Percentiles rank a stretch among this genome's conserved stretches.
phyloP scores from a whole-genome alignment of 1,140 invertebrate genomes.

The Euwallacea fornicatus region DNA sequence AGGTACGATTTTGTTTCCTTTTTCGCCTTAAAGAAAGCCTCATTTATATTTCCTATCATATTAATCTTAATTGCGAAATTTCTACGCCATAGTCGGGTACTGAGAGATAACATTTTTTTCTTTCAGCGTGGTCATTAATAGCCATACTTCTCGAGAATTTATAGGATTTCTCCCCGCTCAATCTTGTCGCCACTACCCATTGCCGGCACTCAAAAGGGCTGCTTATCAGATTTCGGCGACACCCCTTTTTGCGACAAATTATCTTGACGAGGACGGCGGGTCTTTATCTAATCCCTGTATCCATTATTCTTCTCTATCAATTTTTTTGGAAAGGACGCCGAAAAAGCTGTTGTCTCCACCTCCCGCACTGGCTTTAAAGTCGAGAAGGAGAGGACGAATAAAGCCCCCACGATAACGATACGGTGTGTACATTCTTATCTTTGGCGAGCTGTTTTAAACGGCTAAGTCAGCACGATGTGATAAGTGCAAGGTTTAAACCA shows the following conservation, averaged over 20 bases:
- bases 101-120: too few species aligned
- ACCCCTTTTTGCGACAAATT: constrained; percentile 26
- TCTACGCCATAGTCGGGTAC: too few species aligned
- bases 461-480: constrained; percentile 13
- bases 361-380: constrained; percentile 14
- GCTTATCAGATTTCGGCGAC: constrained; percentile 15
- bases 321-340: constrained; percentile 5
- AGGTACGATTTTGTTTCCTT: too few species aligned
- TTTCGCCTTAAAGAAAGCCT: too few species aligned
- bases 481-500: too few species aligned
- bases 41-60: too few species aligned
- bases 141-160: constrained; percentile 1
- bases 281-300: constrained; percentile 15
- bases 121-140: too few species aligned
- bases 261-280: constrained; percentile 11
- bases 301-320: constrained; percentile 20
- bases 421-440: constrained; percentile 28
- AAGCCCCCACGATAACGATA: constrained; percentile 26
- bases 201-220: constrained; percentile 9
- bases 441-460: constrained; percentile 6
- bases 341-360: constrained; percentile 8
- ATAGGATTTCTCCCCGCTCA: constrained; percentile 17
- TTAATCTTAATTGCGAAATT: too few species aligned
- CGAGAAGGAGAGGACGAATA: background rate
- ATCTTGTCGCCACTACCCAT: constrained; percentile 19